Conservation (phyloP, 2,113 vertebrate genomes). For the Hydropotes inermis region DNA sequence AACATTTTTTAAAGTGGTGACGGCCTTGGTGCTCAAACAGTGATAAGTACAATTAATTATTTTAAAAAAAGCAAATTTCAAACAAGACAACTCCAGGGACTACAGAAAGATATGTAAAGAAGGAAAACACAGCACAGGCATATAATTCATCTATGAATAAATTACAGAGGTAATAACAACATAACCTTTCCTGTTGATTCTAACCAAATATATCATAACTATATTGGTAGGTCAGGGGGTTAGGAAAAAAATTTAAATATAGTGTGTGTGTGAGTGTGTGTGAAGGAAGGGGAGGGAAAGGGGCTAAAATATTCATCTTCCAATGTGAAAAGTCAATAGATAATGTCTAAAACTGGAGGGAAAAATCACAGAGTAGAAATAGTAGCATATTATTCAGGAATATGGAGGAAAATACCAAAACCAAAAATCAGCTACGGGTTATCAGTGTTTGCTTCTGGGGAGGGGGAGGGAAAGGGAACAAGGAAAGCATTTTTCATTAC, state of each 20-base stretch:
- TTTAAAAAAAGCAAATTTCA: neutral
- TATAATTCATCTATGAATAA: neutral
- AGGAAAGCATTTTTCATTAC: neutral
- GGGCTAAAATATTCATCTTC: neutral
- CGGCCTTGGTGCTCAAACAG: neutral
- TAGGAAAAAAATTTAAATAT: neutral
- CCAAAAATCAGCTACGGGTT: neutral
- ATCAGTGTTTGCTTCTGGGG: neutral
- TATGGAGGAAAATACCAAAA: neutral
- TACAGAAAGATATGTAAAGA: neutral
- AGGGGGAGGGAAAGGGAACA: neutral
- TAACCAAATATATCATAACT: neutral
- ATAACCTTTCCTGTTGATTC: neutral
- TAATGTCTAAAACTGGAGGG: neutral
- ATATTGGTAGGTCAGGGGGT: neutral
- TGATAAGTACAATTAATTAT: neutral
- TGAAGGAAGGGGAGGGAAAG: neutral
- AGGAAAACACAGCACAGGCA: neutral
- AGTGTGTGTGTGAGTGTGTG: rapidly evolving
- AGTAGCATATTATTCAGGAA: neutral
- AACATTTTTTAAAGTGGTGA: neutral
- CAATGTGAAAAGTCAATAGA: neutral
- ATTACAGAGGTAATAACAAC: neutral
- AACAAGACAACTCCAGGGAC: neutral
- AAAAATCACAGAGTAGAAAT: neutral